Conservation (phyloP, 2,113 vertebrate genomes). For the Arizona elegans region DNA sequence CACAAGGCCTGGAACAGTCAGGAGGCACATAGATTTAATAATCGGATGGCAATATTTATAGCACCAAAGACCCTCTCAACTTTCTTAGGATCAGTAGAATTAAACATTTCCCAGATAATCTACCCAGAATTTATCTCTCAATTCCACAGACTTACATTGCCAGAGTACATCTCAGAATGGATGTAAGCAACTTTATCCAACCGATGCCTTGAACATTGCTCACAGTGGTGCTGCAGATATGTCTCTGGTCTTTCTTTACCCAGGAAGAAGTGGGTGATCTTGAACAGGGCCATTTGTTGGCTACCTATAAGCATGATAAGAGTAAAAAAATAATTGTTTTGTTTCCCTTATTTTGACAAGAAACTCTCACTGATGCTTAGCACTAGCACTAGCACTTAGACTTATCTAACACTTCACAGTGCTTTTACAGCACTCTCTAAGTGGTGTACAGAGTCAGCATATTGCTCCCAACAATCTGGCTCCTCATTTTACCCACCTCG, state of each 20-base stretch:
- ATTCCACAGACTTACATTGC: neutral
- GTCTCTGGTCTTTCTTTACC: neutral
- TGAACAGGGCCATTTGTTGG: neutral
- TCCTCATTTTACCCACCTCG: too few species aligned
- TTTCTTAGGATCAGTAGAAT: neutral
- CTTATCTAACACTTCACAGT: too few species aligned
- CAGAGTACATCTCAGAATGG: neutral
- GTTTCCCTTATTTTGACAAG: neutral
- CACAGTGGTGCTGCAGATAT: neutral
- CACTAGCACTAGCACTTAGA: too few species aligned
- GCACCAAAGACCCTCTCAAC: neutral
- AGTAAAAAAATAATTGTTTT: neutral
- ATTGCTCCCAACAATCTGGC: too few species aligned
- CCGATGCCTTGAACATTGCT: neutral
- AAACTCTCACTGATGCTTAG: neutral
- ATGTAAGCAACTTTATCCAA: neutral
- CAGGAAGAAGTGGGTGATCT: neutral
- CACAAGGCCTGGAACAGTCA: neutral
- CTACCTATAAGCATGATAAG: neutral
- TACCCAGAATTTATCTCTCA: neutral
- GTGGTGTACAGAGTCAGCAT: too few species aligned
- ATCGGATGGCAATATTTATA: neutral
- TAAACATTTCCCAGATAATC: neutral
- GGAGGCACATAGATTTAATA: neutral
- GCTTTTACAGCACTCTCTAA: too few species aligned